These are phyloP conservation scores for Cisticola juncidis DNA, from an alignment of 2,113 vertebrate species.

Conservation along the genomic window DNA sequence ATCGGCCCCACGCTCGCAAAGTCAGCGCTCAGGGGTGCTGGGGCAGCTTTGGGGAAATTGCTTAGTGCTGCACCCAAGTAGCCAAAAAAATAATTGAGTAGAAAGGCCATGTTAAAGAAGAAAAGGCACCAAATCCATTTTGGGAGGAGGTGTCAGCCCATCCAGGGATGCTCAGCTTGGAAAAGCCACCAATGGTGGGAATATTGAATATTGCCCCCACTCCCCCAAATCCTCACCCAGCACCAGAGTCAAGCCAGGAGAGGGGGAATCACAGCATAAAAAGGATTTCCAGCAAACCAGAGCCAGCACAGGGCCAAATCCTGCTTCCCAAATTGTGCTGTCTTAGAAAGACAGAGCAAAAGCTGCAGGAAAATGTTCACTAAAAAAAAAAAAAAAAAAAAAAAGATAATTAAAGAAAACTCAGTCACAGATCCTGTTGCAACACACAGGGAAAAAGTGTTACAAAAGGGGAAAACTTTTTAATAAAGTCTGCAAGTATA, in stretches of 20 bases:
- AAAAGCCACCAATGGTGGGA: background rate
- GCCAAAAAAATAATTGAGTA: slow-evolving; percentile 23
- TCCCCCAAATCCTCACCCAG: background rate
- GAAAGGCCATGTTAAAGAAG: background rate
- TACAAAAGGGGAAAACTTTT: slow-evolving; percentile 69
- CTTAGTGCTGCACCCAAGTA: slow-evolving; percentile 46
- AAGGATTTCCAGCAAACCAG: background rate
- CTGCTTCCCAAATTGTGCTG: background rate
- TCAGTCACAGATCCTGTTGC: background rate
- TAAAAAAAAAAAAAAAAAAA: background rate
- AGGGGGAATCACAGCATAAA: background rate
- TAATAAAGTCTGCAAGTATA: slow-evolving; percentile 78
- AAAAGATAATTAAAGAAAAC: background rate
- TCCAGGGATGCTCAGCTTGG: background rate
- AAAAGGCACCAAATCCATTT: background rate
- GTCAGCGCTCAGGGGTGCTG: slow-evolving; percentile 64
- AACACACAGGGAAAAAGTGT: background rate
- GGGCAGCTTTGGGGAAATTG: slow-evolving; percentile 73
- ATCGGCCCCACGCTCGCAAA: background rate
- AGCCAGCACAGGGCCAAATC: background rate
- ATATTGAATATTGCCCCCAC: background rate
- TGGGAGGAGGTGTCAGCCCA: accelerated
- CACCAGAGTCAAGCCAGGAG: background rate
- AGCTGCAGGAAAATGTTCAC: background rate
- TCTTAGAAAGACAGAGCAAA: background rate